Base-by-base conservation (phyloP, 1,140 invertebrate species). In the Trichogramma pretiosum region DNA sequence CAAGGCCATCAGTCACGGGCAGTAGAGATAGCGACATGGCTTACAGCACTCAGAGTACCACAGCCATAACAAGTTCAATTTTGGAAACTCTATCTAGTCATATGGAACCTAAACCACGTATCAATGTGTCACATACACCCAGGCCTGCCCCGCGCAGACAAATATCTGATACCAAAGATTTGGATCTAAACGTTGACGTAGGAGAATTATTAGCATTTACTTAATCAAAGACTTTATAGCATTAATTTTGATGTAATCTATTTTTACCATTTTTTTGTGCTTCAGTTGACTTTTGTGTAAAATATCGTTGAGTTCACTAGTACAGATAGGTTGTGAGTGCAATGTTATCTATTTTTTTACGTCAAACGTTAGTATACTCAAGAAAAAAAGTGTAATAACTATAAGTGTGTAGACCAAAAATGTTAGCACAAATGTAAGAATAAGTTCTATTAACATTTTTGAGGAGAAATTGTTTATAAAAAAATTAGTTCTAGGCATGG, bases 111-210 rank as follows among this genome's bases (percentile, higher is more conserved):
- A 52, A 17, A 40, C 42, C 32, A 38, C 11, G 17, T 45, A 26
- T 23, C 38, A 19, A 5, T 19, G 10, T 18, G 38, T 33, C 30
- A 36, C 38, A 19, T 40, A 22, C 39, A 23, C 45, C 22, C 40
- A 36, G 24, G 28, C 49, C 39, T 28, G 46, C 46, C 28, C 46
- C 37, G 30, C 35, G 52, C 42, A 48, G 16, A 11, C 21, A 52
- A 39, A 44, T 59, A 44, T 55, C 56, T 48, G 50, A 56, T 37
- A 56, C 43, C 13, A 50, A 62, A 23, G 57, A 63, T 44, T 60
- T 56, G n/a, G 61, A 64, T 50, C 48, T 69, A 16, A 64, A 70
- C 37, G 54, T 55, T 13, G 61, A 65, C 42, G 67, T 67, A 14
- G 59, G 64, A 28, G 61, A 67, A 46, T 56, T 69, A 47, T 56